Evolutionary conservation across 2,888 invertebrate genomes (phyloP).

Genomic region (Asteroscopus sphinx): DNA sequence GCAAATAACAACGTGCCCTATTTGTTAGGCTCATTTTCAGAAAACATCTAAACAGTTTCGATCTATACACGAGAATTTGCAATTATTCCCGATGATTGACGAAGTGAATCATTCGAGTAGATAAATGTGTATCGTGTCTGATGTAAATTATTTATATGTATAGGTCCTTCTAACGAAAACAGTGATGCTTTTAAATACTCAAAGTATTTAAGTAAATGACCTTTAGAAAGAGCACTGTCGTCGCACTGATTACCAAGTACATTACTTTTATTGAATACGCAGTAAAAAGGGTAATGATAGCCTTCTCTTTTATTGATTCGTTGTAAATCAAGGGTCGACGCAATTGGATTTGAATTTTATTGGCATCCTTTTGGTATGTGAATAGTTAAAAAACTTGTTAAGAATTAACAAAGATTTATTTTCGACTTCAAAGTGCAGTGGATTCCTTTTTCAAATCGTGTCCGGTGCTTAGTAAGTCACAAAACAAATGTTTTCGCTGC

Average conservation of each 20-base stretch:
- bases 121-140: conserved; percentile 21
- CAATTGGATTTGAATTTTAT: conserved; percentile 88
- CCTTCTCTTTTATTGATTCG: conserved; percentile 88
- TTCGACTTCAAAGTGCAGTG: conserved; percentile 19
- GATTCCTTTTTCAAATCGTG: conserved; percentile 15
- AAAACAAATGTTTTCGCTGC: conserved; percentile 24
- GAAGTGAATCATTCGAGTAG: conserved; percentile 14
- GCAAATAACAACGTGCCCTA: conserved; percentile 51
- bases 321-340: conserved; percentile 87
- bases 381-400: conserved; percentile 80
- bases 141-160: conserved; percentile 19
- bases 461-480: neutral
- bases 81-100: conserved; percentile 24
- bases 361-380: conserved; percentile 78
- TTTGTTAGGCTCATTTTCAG: conserved; percentile 36
- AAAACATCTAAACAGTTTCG: conserved; percentile 27
- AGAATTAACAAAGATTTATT: conserved; percentile 64
- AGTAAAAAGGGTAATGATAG: conserved; percentile 86
- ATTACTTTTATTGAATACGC: conserved; percentile 87
- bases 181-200: conserved; percentile 20
- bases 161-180: conserved; percentile 4
- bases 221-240: conserved; percentile 60
- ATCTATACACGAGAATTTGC: conserved; percentile 24
- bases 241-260: conserved; percentile 77
- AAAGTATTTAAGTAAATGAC: conserved; percentile 34